Conservation (phyloP, 2,888 invertebrate species). For the Danaus chrysippus region DNA sequence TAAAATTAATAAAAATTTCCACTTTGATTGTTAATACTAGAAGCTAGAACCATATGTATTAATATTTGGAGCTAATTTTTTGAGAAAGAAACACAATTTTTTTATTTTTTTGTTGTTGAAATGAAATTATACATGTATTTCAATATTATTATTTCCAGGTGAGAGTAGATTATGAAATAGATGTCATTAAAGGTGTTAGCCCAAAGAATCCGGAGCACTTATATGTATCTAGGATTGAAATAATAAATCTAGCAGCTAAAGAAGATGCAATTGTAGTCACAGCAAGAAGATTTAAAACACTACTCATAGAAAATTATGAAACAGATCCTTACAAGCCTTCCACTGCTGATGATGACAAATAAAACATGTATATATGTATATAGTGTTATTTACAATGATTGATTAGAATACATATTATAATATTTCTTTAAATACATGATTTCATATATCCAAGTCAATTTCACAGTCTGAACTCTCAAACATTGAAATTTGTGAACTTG, state of each 20-base stretch:
- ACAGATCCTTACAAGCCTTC: conserved; percentile 68
- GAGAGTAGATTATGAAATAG: conserved; percentile 85
- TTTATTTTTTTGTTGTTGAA: no score
- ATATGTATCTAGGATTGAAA: conserved; percentile 83
- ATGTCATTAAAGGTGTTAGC: conserved; percentile 84
- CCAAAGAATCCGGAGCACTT: conserved; percentile 84
- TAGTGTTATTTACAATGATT: conserved; percentile 13
- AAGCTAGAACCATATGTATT: no score
- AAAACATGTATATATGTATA: conserved; percentile 20
- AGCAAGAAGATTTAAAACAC: conserved; percentile 82
- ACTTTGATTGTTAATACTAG: no score
- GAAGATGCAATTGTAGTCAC: conserved; percentile 80
- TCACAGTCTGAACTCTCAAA: conserved; percentile 76
- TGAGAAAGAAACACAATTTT: no score
- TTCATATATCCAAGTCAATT: conserved; percentile 70
- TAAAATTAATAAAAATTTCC: no score
- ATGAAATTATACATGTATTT: background rate
- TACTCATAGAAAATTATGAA: conserved; percentile 86
- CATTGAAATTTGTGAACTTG: conserved; percentile 67
- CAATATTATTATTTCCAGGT: conserved; percentile 67
- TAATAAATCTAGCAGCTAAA: conserved; percentile 75
- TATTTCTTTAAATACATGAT: conserved; percentile 28
- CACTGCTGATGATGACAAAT: conserved; percentile 36
- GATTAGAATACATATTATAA: conserved; percentile 20
- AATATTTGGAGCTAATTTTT: no score